Evolutionary conservation across 2,888 invertebrate species (phyloP).

Genomic region (Meiosimyza decipiens): DNA sequence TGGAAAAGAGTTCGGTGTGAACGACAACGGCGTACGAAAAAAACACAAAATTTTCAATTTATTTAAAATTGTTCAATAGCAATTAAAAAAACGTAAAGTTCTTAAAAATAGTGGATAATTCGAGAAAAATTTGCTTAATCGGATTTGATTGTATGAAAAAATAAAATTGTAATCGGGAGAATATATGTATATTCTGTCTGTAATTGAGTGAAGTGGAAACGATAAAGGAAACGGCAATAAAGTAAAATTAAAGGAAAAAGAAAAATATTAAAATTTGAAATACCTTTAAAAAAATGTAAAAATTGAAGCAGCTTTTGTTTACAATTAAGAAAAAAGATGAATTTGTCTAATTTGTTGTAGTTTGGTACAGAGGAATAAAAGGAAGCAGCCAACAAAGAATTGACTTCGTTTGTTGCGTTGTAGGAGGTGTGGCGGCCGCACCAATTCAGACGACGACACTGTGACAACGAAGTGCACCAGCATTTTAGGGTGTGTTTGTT

Average conservation of each 20-base stretch:
- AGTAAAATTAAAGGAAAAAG: background rate
- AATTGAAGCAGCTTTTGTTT: no score
- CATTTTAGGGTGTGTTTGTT: slow-evolving; percentile 60
- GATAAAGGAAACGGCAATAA: background rate
- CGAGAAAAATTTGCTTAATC: no score
- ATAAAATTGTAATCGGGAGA: background rate
- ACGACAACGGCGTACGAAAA: no score
- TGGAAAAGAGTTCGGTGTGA: no score
- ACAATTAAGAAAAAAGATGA: background rate
- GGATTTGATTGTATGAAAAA: background rate
- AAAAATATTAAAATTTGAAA: background rate
- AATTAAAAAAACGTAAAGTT: no score
- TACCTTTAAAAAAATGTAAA: no score
- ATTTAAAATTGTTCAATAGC: no score
- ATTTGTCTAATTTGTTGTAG: background rate
- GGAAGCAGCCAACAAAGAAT: background rate
- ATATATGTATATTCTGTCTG: background rate
- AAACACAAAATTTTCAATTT: no score
- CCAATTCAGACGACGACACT: slow-evolving; percentile 25
- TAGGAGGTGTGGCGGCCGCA: slow-evolving; percentile 24
- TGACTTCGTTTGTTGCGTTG: background rate
- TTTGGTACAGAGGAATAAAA: no score
- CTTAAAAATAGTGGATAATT: no score
- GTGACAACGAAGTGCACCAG: slow-evolving; percentile 40
- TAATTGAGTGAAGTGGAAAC: slow-evolving; percentile 19